Conservation (phyloP, 2,888 invertebrate genomes). For the Scelioninae gen. 2 region DNA sequence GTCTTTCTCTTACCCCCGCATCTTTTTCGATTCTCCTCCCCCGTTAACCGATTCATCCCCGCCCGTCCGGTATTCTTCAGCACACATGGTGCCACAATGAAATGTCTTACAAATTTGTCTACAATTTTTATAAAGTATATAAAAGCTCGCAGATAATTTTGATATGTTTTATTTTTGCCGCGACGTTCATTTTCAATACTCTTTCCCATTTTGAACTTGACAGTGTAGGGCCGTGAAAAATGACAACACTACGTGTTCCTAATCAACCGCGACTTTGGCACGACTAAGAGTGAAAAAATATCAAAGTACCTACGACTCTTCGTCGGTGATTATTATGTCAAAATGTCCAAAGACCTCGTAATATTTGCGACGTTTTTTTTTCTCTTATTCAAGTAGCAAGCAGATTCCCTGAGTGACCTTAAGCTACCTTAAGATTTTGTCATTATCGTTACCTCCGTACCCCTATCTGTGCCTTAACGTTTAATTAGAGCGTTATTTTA, state of each 20-base stretch:
- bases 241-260: slow-evolving; percentile 4
- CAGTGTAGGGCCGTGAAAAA: slow-evolving; percentile 7
- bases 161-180: slow-evolving; percentile 37
- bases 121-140: slow-evolving; percentile 24
- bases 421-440: slow-evolving; percentile 39
- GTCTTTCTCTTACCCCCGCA: too few species aligned
- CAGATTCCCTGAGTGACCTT: slow-evolving; percentile 52
- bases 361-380: not conserved
- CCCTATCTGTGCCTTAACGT: slow-evolving; percentile 11
- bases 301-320: slow-evolving; percentile 50
- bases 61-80: not conserved
- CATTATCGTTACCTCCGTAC: slow-evolving; percentile 41
- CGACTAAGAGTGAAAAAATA: slow-evolving; percentile 53
- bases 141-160: slow-evolving; percentile 44
- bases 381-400: slow-evolving; percentile 45
- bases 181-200: slow-evolving; percentile 33
- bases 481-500: slow-evolving; percentile 11
- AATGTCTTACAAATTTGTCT: slow-evolving; percentile 2
- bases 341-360: slow-evolving; percentile 3
- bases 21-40: too few species aligned
- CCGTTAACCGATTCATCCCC: too few species aligned
- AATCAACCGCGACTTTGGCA: slow-evolving; percentile 50
- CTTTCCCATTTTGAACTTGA: slow-evolving; percentile 5
- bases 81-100: slow-evolving; percentile 15
- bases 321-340: slow-evolving; percentile 24